phyloP scores from a whole-genome alignment of 92 coral and sea anemone genomes.

The Palythoa heliodiscus region DNA sequence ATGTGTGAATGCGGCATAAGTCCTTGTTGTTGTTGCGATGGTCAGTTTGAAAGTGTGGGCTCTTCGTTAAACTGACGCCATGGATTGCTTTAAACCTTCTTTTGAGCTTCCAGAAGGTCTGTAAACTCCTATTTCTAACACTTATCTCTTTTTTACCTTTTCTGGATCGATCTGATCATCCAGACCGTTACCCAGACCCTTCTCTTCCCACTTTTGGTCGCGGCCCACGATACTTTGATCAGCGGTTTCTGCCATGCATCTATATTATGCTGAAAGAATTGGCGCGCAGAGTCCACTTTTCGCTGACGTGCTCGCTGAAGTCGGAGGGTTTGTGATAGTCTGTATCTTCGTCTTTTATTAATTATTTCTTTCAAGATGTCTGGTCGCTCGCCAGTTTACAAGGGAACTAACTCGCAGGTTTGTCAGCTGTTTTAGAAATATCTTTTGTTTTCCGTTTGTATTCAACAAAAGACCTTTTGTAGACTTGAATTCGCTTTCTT shows the following conservation, averaged over 20 bases:
- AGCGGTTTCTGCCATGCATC: slow-evolving; percentile 5
- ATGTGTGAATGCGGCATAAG: no score
- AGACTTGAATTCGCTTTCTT: not conserved
- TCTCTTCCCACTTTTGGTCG: not conserved
- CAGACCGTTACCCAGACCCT: no score
- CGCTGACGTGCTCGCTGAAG: not conserved
- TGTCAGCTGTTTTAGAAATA: not conserved
- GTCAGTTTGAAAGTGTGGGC: no score
- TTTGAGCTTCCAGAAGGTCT: no score
- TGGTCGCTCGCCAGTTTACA: slow-evolving; percentile 28
- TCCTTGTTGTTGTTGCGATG: no score
- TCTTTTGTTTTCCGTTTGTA: not conserved
- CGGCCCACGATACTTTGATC: slow-evolving; percentile 2
- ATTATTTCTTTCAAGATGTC: slow-evolving; percentile 10
- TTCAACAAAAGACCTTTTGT: not conserved
- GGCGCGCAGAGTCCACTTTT: no score
- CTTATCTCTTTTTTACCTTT: no score
- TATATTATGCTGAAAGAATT: not conserved
- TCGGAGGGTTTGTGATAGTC: not conserved
- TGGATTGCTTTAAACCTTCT: no score
- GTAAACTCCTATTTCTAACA: no score
- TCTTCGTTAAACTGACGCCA: no score
- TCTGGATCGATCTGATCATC: no score
- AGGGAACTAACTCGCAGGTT: slow-evolving; percentile 38
- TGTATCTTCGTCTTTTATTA: not conserved